A percentile compares a stretch with the other conserved stretches of the same genome.
phyloP scores from a whole-genome alignment of 2,797 vertebrate genomes.

The Syngnathus acus region DNA sequence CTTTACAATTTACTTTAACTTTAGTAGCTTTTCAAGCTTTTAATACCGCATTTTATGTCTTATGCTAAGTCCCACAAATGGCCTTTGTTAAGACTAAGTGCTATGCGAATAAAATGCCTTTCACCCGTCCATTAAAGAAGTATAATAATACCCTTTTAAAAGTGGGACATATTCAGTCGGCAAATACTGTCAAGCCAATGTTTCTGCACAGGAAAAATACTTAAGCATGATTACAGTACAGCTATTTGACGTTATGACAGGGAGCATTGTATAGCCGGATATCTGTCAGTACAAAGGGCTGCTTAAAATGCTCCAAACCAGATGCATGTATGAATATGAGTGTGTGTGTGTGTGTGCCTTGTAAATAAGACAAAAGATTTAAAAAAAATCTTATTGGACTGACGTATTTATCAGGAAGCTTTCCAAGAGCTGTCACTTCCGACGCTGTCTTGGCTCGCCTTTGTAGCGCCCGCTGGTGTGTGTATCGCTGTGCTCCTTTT shows the following conservation, averaged over 20 bases:
- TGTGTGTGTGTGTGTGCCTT: conserved; percentile 9
- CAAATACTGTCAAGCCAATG: neutral
- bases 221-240: neutral
- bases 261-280: conserved; percentile 36
- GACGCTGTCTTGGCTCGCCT: conserved; percentile 11
- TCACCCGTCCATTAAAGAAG: neutral
- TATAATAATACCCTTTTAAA: neutral
- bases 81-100: neutral
- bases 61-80: neutral
- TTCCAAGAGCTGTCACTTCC: conserved; percentile 24
- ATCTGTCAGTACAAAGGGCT: conserved; percentile 37
- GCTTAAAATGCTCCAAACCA: conserved; percentile 25
- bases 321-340: neutral
- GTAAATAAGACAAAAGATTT: conserved; percentile 43
- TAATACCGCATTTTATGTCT: neutral
- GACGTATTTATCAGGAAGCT: conserved; percentile 25
- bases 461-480: conserved; percentile 14
- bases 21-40: neutral
- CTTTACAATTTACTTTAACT: neutral
- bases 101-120: neutral
- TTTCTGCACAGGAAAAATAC: neutral
- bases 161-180: neutral
- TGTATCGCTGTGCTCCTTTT: conserved; percentile 3
- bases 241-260: conserved; percentile 24
- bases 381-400: conserved; percentile 23